A percentile compares a stretch with the other conserved stretches of the same genome.
Evolutionary conservation across 1,140 invertebrate species (phyloP).

Genomic region (Lordiphosa mommai): DNA sequence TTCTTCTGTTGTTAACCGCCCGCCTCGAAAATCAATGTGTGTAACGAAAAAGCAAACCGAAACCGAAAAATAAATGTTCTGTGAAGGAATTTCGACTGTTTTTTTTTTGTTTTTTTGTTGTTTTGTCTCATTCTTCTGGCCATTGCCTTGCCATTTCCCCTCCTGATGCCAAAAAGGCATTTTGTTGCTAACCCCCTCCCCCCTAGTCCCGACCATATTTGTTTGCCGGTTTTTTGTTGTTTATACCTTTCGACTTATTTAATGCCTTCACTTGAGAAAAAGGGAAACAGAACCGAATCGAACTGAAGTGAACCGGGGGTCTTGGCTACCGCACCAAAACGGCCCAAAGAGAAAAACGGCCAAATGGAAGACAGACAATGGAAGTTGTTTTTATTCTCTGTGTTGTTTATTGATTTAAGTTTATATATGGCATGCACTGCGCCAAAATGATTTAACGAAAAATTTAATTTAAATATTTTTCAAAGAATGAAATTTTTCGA

Average conservation of each 20-base stretch:
- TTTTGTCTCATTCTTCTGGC: slow-evolving; percentile 35
- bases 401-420: slow-evolving; percentile 70
- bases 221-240: slow-evolving; percentile 67
- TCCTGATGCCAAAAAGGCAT: slow-evolving; percentile 51
- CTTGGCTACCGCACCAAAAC: slow-evolving; percentile 1
- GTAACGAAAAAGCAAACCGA: slow-evolving; percentile 63
- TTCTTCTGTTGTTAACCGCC: slow-evolving; percentile 9
- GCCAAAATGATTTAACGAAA: too few species aligned
- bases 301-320: neutral
- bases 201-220: slow-evolving; percentile 46
- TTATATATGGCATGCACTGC: slow-evolving; percentile 41
- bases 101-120: slow-evolving; percentile 40
- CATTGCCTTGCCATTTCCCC: slow-evolving; percentile 26
- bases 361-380: slow-evolving; percentile 36
- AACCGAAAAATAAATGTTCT: slow-evolving; percentile 77
- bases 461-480: too few species aligned
- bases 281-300: slow-evolving; percentile 59
- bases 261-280: slow-evolving; percentile 64
- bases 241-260: slow-evolving; percentile 74
- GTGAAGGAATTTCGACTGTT: slow-evolving; percentile 77
- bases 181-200: slow-evolving; percentile 17
- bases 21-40: slow-evolving; percentile 72
- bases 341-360: slow-evolving; percentile 1
- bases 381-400: slow-evolving; percentile 37
- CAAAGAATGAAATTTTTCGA: too few species aligned